A percentile compares a stretch with the other conserved stretches of the same genome.
These are phyloP conservation scores for Ectropis grisescens DNA, from an alignment of 1,140 invertebrate genomes.

Conservation along the genomic window DNA sequence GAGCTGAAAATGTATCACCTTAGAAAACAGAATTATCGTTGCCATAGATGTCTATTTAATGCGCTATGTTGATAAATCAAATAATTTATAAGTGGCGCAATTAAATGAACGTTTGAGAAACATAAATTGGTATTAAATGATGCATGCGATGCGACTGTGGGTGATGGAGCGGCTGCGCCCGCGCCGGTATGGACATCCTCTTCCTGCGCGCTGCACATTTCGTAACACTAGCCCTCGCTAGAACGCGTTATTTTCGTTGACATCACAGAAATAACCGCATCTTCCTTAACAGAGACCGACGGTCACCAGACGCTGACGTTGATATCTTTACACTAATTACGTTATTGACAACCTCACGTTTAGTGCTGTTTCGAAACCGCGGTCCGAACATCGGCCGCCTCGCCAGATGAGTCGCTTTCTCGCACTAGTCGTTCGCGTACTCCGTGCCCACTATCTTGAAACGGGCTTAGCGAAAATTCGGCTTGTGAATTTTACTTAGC, in stretches of 20 bases:
- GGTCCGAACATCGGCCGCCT: constrained; percentile 3
- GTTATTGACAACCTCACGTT: constrained; percentile 57
- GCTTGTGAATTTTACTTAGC: too few species aligned
- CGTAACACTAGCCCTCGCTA: constrained; percentile 45
- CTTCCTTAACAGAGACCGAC: constrained; percentile 37
- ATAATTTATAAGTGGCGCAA: too few species aligned
- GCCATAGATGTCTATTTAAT: too few species aligned
- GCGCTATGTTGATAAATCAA: too few species aligned
- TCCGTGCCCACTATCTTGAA: too few species aligned
- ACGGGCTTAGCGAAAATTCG: too few species aligned
- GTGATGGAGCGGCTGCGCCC: constrained; percentile 12
- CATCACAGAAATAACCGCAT: constrained; percentile 60
- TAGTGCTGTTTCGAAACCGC: constrained; percentile 35
- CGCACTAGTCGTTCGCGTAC: constrained; percentile 7
- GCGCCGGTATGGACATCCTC: constrained; percentile 38
- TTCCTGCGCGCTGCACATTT: constrained; percentile 50
- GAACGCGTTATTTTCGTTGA: constrained; percentile 57
- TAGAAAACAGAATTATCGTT: too few species aligned
- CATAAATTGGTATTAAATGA: too few species aligned
- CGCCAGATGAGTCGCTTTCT: not conserved
- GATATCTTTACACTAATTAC: constrained; percentile 63
- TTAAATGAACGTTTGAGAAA: too few species aligned
- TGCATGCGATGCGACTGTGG: constrained; percentile 3
- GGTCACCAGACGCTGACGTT: constrained; percentile 46
- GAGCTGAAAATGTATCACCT: too few species aligned